These are phyloP conservation scores for Zosterops pallidus DNA, from an alignment of 2,113 vertebrate species.

Conservation along the genomic window DNA sequence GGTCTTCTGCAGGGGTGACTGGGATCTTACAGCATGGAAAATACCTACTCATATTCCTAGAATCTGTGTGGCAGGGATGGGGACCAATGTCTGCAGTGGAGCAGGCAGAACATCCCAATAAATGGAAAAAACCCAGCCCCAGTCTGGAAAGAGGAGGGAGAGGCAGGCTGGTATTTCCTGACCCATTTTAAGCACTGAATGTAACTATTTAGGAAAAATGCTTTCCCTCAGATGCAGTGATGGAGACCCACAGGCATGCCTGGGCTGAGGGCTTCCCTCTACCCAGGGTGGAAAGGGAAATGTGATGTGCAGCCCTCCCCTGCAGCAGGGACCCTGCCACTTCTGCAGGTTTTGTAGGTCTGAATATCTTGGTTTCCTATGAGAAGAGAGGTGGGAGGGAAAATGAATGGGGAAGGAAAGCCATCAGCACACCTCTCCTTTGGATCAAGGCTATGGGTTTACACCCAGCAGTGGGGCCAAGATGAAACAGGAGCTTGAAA, in stretches of 20 bases:
- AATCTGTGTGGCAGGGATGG: accelerated
- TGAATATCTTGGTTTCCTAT: neutral
- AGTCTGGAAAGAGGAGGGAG: neutral
- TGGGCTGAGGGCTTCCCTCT: neutral
- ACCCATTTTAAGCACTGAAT: neutral
- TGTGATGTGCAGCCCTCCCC: neutral
- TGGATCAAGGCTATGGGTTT: constrained; percentile 2
- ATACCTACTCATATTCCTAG: accelerated
- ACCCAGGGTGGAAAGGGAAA: neutral
- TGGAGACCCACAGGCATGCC: neutral
- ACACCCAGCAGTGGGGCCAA: neutral
- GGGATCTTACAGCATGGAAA: neutral
- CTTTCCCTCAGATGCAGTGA: neutral
- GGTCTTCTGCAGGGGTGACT: neutral
- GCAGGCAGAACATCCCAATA: neutral
- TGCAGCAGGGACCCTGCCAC: neutral
- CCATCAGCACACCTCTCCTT: neutral
- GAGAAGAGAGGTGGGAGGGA: neutral
- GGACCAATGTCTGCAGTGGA: neutral
- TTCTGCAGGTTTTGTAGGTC: neutral
- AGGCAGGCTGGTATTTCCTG: constrained; percentile 21
- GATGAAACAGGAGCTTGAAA: constrained; percentile 45
- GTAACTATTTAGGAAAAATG: constrained; percentile 1
- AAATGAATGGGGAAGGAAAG: neutral
- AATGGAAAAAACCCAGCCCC: neutral